phyloP scores from a whole-genome alignment of 2,113 vertebrate genomes.

The Mirounga angustirostris region DNA sequence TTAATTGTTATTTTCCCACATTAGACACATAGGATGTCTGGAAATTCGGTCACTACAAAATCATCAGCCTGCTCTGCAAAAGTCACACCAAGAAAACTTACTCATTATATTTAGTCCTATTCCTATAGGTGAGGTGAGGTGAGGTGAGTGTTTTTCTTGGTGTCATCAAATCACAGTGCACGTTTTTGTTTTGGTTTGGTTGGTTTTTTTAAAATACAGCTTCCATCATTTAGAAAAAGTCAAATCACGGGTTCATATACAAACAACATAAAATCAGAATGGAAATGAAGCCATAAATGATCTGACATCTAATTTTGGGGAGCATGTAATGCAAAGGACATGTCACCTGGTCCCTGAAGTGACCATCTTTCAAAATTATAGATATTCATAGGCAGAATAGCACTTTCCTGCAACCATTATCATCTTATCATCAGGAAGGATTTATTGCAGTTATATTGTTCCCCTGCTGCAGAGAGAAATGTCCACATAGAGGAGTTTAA shows the following conservation, averaged over 20 bases:
- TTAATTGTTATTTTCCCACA: neutral
- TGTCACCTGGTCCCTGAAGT: neutral
- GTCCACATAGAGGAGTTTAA: neutral
- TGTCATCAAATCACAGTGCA: neutral
- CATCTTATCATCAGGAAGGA: neutral
- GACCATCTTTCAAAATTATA: neutral
- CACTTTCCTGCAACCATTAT: neutral
- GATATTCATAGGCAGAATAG: neutral
- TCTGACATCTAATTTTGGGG: neutral
- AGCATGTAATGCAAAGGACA: neutral
- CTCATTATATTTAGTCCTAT: neutral
- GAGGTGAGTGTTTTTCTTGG: neutral
- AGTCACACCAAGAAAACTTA: neutral
- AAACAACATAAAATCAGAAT: neutral
- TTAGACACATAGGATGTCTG: neutral
- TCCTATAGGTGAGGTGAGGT: neutral
- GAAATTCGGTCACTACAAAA: neutral
- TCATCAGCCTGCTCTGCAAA: neutral
- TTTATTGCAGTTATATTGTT: neutral
- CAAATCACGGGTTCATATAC: neutral
- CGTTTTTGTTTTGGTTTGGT: neutral
- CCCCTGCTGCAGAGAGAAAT: neutral
- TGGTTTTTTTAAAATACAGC: neutral
- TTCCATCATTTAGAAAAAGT: constrained; percentile 23
- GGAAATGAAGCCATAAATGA: neutral